phyloP scores from a whole-genome alignment of 1,140 invertebrate species.

The Euwallacea similis region DNA sequence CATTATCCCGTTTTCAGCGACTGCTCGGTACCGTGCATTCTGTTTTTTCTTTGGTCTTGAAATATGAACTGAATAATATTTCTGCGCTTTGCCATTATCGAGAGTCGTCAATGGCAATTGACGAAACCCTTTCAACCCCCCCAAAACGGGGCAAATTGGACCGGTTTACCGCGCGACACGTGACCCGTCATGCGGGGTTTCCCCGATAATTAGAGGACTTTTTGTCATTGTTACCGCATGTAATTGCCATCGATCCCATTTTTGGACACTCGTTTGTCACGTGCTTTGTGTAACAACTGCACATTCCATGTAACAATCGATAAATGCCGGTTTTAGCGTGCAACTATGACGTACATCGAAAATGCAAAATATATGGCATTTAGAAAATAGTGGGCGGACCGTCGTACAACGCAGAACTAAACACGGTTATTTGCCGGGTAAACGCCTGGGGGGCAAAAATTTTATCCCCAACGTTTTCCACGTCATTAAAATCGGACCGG shows the following conservation, averaged over 20 bases:
- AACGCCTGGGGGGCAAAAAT: conserved; percentile 2
- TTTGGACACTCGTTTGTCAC: conserved; percentile 2
- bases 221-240: conserved; percentile 40
- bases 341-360: too few species aligned
- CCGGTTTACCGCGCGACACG: conserved; percentile 28
- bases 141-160: conserved; percentile 22
- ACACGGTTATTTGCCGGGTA: neutral
- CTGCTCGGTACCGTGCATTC: too few species aligned
- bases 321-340: too few species aligned
- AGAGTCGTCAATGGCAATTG: neutral
- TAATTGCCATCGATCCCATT: conserved; percentile 28
- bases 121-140: neutral
- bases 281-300: neutral
- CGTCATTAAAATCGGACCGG: conserved; percentile 1
- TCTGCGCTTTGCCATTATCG: neutral
- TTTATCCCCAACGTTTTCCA: neutral
- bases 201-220: conserved; percentile 40
- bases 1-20: conserved; percentile 41
- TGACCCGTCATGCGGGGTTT: conserved; percentile 13
- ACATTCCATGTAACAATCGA: too few species aligned
- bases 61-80: too few species aligned
- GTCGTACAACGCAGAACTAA: neutral
- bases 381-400: too few species aligned
- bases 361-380: too few species aligned
- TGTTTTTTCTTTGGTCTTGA: too few species aligned